Percentiles rank a stretch among this genome's conserved stretches.
These are phyloP conservation scores for Phainopepla nitens DNA, from an alignment of 2,113 vertebrate genomes.

Conservation along the genomic window DNA sequence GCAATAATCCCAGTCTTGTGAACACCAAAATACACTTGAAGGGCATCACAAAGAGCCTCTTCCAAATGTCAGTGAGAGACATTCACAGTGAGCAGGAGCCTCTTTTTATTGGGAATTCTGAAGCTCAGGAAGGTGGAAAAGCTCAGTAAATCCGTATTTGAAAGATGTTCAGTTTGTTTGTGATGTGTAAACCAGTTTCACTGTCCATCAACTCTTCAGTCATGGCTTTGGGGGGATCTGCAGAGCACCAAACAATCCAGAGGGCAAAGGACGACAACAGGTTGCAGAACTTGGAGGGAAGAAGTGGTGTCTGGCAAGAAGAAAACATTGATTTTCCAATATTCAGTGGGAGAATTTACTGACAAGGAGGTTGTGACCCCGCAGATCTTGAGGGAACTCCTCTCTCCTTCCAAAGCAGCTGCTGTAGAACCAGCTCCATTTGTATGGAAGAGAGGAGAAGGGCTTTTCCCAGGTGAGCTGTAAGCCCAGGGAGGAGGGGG, in stretches of 20 bases:
- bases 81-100: background rate
- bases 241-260: background rate
- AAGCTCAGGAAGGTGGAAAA: background rate
- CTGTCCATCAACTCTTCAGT: background rate
- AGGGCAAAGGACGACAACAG: rapidly evolving
- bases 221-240: background rate
- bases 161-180: background rate
- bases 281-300: background rate
- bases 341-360: background rate
- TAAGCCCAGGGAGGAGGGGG: background rate
- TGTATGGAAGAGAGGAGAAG: background rate
- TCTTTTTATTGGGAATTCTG: background rate
- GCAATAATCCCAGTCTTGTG: background rate
- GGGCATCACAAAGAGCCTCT: background rate
- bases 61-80: background rate
- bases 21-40: background rate
- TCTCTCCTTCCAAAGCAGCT: background rate
- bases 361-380: background rate
- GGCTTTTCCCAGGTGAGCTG: background rate
- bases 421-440: background rate
- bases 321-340: background rate
- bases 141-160: too few relatives aligned
- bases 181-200: background rate
- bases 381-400: background rate
- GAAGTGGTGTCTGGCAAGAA: background rate